Evolutionary conservation across 2,113 vertebrate species (phyloP).

Genomic region (Dascyllus trimaculatus): DNA sequence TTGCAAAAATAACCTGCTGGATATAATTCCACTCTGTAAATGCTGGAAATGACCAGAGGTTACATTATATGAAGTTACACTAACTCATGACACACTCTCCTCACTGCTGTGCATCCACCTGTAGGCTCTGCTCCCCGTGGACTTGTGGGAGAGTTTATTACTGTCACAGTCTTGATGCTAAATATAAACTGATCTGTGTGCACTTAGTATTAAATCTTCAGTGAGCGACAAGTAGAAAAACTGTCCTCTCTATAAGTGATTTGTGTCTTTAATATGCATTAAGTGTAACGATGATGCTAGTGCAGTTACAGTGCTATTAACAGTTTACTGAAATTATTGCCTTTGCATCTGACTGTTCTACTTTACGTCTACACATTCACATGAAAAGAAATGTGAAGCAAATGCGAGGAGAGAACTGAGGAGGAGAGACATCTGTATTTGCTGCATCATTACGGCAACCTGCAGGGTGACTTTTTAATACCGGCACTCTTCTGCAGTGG

Average conservation of each 20-base stretch:
- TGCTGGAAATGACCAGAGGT: conserved; percentile 15
- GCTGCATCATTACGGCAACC: conserved; percentile 67
- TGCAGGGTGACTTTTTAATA: conserved; percentile 62
- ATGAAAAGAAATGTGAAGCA: background rate
- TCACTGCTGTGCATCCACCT: conserved; percentile 38
- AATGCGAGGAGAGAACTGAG: background rate
- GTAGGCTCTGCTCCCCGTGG: conserved; percentile 15
- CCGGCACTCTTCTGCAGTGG: conserved; percentile 41
- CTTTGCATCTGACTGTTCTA: conserved; percentile 3
- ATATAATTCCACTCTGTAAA: conserved; percentile 11
- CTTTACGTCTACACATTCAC: background rate
- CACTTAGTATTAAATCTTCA: conserved; percentile 2
- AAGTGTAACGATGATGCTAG: background rate
- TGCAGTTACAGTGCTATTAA: background rate
- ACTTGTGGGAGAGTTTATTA: conserved; percentile 26
- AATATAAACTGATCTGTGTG: conserved; percentile 34
- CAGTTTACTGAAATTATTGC: background rate
- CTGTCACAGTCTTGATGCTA: conserved; percentile 27
- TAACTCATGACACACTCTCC: conserved; percentile 6
- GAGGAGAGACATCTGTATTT: conserved; percentile 43
- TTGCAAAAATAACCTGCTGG: conserved; percentile 8
- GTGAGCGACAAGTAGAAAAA: background rate
- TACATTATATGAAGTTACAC: conserved; percentile 7
- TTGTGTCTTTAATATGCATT: conserved; percentile 5
- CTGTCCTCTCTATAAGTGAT: background rate